Evolutionary conservation across 2,113 vertebrate genomes (phyloP), one percentile per base, ranked within the genome.

Genomic region (Heliornis fulica): DNA sequence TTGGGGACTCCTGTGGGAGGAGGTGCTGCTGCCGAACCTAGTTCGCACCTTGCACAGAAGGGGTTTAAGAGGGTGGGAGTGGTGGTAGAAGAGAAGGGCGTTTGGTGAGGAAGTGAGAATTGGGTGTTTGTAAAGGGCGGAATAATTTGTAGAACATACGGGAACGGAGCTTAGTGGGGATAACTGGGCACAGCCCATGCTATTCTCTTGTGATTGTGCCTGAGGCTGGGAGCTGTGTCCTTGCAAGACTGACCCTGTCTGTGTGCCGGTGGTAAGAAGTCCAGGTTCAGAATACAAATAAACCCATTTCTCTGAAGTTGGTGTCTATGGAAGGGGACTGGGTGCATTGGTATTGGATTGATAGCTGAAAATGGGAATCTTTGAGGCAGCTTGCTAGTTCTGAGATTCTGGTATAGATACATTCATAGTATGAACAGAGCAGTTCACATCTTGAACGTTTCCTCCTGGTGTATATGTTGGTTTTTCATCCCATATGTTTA

Each of bases 41-140:
- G 0, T 59, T 89, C 23, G 45, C 34, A 38, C 69, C 53, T 91
- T 13, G 41, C 14, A 16, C 9, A 2, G 59, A 29, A 43, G 64
- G 17, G 48, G 40, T 28, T 43, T 31, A 34, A 40, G 83, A 60
- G 17, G 34, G 34, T 70, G 69, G 68, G 77, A 78, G 77, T 46
- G 11, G 26, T 81, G 46, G 13, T 31, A 56, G 79, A 88, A 92
- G 89, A 94, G 92, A 94, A 91, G 93, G 84, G 89, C 40, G 19
- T 70, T 71, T 82, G 61, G 11, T 28, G 5, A 68, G 87, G 65
- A 74, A 79, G 78, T 79, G 95, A 51, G 74, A 95, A 95, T 22
- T 19, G 78, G 68, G 23, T 68, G 1, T 91, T 93, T 87, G 69
- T 0, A 19, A 78, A 75, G 69, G 95, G 81, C 0, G 15, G 87